Conservation (phyloP, 2,113 vertebrate species). For the Nothocercus julius region DNA sequence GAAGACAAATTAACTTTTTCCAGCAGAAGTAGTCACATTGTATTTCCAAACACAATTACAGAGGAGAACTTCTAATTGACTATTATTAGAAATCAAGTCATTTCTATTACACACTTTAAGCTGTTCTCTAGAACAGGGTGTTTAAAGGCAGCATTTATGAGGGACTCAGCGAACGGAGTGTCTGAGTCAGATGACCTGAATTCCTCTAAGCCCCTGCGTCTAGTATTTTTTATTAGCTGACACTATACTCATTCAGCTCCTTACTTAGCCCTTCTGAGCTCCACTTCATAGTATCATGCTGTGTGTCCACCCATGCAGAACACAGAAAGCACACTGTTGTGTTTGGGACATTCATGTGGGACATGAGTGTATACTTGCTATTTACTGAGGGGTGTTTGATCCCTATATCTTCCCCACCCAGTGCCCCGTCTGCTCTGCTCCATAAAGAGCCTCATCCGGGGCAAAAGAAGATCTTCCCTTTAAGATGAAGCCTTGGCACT, state of each 20-base stretch:
- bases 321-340: background rate
- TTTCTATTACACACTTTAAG: slow-evolving; percentile 8
- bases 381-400: background rate
- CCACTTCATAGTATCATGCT: background rate
- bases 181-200: slow-evolving; percentile 58
- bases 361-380: background rate
- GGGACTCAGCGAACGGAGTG: background rate
- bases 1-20: slow-evolving; percentile 68
- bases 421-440: background rate
- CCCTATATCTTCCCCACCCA: background rate
- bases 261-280: slow-evolving; percentile 40
- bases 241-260: background rate
- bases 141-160: slow-evolving; percentile 40
- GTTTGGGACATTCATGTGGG: background rate
- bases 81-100: slow-evolving; percentile 37
- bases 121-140: background rate
- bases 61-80: slow-evolving; percentile 34
- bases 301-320: background rate
- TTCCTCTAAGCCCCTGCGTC: slow-evolving; percentile 21
- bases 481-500: background rate
- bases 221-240: slow-evolving; percentile 21
- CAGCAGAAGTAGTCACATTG: slow-evolving; percentile 38
- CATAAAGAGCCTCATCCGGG: background rate
- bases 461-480: background rate
- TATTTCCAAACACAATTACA: slow-evolving; percentile 60